Conservation (phyloP, 2,888 invertebrate species). For the Agapostemon virescens region DNA sequence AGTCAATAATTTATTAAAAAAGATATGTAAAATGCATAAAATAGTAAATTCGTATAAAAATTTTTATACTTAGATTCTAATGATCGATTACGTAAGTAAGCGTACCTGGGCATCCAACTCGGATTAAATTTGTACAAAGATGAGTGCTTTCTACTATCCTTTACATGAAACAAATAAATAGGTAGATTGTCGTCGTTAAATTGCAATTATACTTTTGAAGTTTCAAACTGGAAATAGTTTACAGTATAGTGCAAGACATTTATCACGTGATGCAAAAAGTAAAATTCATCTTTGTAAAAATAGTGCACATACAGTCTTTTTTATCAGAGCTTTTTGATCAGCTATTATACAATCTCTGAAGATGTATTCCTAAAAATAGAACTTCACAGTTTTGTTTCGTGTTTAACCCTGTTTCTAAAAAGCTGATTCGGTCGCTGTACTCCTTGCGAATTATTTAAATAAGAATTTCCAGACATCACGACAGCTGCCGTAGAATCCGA, state of each 20-base stretch:
- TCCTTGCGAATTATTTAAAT: constrained; percentile 73
- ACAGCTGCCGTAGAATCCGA: constrained; percentile 57
- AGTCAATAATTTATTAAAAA: constrained; percentile 46
- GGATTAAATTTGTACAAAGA: constrained; percentile 39
- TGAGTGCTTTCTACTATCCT: constrained; percentile 19
- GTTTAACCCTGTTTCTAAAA: constrained; percentile 76
- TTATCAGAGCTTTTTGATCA: constrained; percentile 32
- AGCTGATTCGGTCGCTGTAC: constrained; percentile 74
- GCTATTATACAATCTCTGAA: constrained; percentile 36
- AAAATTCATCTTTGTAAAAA: constrained; percentile 37
- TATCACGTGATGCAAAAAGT: constrained; percentile 4
- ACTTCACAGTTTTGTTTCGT: constrained; percentile 77
- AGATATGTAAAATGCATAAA: background rate
- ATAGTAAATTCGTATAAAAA: constrained; percentile 25
- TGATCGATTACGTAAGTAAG: constrained; percentile 33
- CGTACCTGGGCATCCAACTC: constrained; percentile 21
- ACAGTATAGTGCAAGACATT: background rate
- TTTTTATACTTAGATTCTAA: constrained; percentile 14
- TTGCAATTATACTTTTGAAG: background rate
- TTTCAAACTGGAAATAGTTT: background rate
- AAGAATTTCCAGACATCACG: constrained; percentile 68
- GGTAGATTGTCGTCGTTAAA: constrained; percentile 13
- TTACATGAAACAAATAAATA: constrained; percentile 44
- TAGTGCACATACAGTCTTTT: constrained; percentile 43
- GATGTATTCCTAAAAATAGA: constrained; percentile 10